Percentiles rank a stretch among this genome's conserved stretches.
Evolutionary conservation across 2,888 invertebrate genomes (phyloP).

Genomic region (Cheilosia pagana): DNA sequence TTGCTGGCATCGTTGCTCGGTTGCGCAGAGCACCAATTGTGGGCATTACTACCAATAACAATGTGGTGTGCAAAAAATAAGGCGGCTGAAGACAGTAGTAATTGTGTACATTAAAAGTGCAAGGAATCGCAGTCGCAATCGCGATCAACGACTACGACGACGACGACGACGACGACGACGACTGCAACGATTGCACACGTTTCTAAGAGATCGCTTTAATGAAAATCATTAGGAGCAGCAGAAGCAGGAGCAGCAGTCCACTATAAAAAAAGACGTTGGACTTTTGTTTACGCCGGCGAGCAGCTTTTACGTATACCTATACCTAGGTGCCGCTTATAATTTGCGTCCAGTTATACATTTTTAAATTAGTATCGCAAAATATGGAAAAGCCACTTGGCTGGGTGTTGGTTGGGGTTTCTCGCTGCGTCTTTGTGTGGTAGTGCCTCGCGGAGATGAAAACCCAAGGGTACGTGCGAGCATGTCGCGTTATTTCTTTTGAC

Average conservation of each 20-base stretch:
- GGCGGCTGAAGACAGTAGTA: slow-evolving; percentile 76
- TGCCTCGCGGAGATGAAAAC: slow-evolving; percentile 63
- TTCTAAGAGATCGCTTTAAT: slow-evolving; percentile 60
- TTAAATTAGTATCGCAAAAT: slow-evolving; percentile 70
- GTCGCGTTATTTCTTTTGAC: slow-evolving; percentile 65
- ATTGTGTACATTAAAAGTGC: slow-evolving; percentile 75
- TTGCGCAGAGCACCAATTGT: slow-evolving; percentile 69
- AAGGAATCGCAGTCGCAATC: slow-evolving; percentile 72
- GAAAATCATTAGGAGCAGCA: slow-evolving; percentile 69
- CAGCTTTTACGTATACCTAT: slow-evolving; percentile 28
- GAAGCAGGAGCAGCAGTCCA: slow-evolving; percentile 19
- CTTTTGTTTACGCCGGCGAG: slow-evolving; percentile 47
- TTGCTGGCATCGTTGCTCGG: slow-evolving; percentile 38
- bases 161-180: slow-evolving; percentile 16
- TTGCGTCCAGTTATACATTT: slow-evolving; percentile 72
- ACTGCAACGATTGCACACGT: slow-evolving; percentile 51
- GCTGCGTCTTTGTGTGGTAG: slow-evolving; percentile 30
- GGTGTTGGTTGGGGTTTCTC: slow-evolving; percentile 36
- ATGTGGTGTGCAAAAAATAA: slow-evolving; percentile 75
- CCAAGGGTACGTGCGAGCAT: slow-evolving; percentile 72
- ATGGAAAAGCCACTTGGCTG: slow-evolving; percentile 58
- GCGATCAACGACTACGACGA: slow-evolving; percentile 40
- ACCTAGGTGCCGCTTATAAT: slow-evolving; percentile 74
- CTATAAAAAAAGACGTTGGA: slow-evolving; percentile 26
- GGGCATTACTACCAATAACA: slow-evolving; percentile 72